A percentile compares a stretch with the other conserved stretches of the same genome.
phyloP scores from a whole-genome alignment of 2,888 invertebrate genomes.

The Thymelicus acteon region DNA sequence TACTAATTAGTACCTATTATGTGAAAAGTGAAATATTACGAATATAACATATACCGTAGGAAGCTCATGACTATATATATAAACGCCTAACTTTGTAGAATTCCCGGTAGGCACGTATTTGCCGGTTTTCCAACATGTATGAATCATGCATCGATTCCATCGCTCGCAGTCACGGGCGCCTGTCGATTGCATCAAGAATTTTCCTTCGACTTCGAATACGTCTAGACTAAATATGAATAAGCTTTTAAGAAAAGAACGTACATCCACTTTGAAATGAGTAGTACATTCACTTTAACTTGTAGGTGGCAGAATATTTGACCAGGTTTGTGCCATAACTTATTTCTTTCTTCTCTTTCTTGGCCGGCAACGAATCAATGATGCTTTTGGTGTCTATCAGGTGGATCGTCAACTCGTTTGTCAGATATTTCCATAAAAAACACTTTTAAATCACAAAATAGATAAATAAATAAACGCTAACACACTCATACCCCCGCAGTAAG shows the following conservation, averaged over 20 bases:
- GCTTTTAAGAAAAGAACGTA: background rate
- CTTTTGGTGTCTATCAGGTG: no score
- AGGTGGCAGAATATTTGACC: background rate
- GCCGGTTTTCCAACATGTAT: slow-evolving; percentile 2
- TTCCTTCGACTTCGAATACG: background rate
- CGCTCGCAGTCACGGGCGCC: slow-evolving; percentile 5
- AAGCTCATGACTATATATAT: background rate
- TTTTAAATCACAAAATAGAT: no score
- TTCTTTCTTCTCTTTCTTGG: no score
- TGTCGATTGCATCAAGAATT: slow-evolving; percentile 4
- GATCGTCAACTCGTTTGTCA: no score
- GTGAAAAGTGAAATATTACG: no score
- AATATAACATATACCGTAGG: no score
- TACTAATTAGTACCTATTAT: no score
- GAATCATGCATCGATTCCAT: slow-evolving; percentile 8
- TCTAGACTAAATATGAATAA: slow-evolving; percentile 7
- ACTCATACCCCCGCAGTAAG: no score
- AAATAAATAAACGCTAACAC: no score
- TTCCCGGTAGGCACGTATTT: background rate
- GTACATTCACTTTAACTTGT: background rate
- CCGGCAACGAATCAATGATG: no score
- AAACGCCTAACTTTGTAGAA: background rate
- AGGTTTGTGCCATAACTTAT: no score
- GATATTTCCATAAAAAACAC: no score
- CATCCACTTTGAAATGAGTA: background rate